Evolutionary conservation across 2,113 vertebrate species (phyloP), one percentile per base, ranked within the genome.

Genomic region (Struthio camelus): DNA sequence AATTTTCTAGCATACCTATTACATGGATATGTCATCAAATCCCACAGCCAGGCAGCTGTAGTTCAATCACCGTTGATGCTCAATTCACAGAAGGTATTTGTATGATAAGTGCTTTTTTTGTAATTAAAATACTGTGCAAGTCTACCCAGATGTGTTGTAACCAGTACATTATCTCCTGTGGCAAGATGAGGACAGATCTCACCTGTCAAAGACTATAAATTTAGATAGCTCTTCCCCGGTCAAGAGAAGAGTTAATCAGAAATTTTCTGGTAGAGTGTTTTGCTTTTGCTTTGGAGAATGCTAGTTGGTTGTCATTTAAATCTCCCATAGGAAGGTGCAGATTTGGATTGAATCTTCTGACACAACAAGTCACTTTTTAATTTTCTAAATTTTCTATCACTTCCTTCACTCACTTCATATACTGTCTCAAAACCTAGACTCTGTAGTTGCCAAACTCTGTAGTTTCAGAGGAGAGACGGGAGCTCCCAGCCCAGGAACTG

Each of bases 111-210:
- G 56, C 46, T 84, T 93, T 61, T 79, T 34, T 79, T 94, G 88
- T 92, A 95, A 96, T 92, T 95, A 96, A 96, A 97, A 87, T 94
- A 48, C 83, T 90, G 73, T 93, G 77, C 42, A 81, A 84, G 66
- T 86, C 86, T 90, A 61, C 51, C 77, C 83, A 86, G 80, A 76
- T 93, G 65, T 89, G 76, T 94, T 3, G 51, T 72, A 95, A 95
- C 61, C 65, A 76, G 73, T 75, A 79, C 40, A 85, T 95, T 95
- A 96, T 95, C 88, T 96, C 61, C 61, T 53, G n/a, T 72, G 90
- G 77, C 89, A 93, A 94, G 80, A 94, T 54, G 73, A 93, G 96
- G 77, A 96, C 86, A 94, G 95, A 96, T 56, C 65, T 93, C 70
- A 89, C 70, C 65, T 94, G 86, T 94, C 92, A 96, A 72, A 94